Conservation (phyloP, 2,113 vertebrate species). For the Panthera leo region DNA sequence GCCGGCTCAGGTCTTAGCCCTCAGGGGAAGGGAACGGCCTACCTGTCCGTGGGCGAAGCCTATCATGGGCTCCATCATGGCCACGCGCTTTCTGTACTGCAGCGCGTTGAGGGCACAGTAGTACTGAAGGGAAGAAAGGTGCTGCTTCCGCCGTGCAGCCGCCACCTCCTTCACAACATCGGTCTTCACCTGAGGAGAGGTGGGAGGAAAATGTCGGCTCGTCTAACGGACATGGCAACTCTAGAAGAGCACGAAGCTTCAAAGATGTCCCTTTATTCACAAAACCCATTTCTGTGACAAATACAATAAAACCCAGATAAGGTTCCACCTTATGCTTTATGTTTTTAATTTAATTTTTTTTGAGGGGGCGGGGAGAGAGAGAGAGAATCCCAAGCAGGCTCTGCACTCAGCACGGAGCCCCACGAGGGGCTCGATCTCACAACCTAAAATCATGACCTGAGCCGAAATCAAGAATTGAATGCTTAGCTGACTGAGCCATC, state of each 20-base stretch:
- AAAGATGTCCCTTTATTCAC: background rate
- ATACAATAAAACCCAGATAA: background rate
- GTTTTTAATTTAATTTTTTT: no score
- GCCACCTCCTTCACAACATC: conserved; percentile 95
- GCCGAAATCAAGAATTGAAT: no score
- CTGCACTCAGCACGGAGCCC: no score
- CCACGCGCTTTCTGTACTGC: conserved; percentile 95
- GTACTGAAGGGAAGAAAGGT: conserved; percentile 96
- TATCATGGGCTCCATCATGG: conserved; percentile 96
- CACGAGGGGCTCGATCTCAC: no score
- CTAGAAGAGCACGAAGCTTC: background rate
- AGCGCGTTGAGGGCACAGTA: conserved; percentile 97
- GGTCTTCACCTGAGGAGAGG: conserved; percentile 88
- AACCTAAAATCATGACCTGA: no score
- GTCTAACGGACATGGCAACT: accelerated
- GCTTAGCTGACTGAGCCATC: no score
- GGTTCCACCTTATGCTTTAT: background rate
- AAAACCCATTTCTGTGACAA: background rate
- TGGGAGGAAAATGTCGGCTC: background rate
- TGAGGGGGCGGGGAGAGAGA: no score
- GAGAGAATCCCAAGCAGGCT: no score
- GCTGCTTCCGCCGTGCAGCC: conserved; percentile 94
- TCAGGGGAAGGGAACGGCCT: background rate
- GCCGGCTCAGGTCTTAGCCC: accelerated
- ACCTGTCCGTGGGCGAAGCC: conserved; percentile 96